Percentiles rank a stretch among this genome's conserved stretches.
phyloP scores from a whole-genome alignment of 2,797 vertebrate species.

The Synaphobranchus kaupii region DNA sequence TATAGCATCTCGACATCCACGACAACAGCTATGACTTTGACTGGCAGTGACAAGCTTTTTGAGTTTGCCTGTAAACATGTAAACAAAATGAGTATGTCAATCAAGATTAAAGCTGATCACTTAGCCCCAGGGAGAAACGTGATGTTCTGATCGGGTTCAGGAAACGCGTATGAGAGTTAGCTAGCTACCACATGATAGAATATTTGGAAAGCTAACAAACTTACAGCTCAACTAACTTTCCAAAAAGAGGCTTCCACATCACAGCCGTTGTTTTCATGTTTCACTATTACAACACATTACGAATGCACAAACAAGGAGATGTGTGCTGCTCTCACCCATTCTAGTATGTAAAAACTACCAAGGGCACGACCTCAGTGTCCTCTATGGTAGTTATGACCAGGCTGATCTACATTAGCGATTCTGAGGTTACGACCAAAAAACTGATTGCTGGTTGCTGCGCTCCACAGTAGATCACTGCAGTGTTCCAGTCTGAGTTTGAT shows the following conservation, averaged over 20 bases:
- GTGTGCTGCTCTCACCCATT: neutral
- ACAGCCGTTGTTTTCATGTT: neutral
- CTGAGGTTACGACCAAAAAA: neutral
- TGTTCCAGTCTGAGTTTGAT: neutral
- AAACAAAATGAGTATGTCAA: neutral
- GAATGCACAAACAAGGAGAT: neutral
- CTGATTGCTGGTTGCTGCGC: neutral
- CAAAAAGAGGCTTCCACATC: neutral
- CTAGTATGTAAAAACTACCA: neutral
- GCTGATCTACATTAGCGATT: neutral
- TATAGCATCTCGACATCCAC: neutral
- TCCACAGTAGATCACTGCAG: neutral
- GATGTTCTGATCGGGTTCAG: neutral
- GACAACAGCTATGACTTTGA: neutral
- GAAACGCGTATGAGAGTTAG: neutral
- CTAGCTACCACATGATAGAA: neutral
- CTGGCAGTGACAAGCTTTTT: neutral
- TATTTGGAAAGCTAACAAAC: neutral
- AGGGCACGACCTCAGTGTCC: neutral
- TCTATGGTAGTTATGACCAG: neutral
- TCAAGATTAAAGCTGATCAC: neutral
- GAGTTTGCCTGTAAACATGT: neutral
- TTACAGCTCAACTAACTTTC: neutral
- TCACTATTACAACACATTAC: neutral
- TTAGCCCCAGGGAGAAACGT: neutral